Evolutionary conservation across 2,888 invertebrate species (phyloP), one percentile per base, ranked within the genome.

Genomic region (Gymnosoma rotundatum): DNA sequence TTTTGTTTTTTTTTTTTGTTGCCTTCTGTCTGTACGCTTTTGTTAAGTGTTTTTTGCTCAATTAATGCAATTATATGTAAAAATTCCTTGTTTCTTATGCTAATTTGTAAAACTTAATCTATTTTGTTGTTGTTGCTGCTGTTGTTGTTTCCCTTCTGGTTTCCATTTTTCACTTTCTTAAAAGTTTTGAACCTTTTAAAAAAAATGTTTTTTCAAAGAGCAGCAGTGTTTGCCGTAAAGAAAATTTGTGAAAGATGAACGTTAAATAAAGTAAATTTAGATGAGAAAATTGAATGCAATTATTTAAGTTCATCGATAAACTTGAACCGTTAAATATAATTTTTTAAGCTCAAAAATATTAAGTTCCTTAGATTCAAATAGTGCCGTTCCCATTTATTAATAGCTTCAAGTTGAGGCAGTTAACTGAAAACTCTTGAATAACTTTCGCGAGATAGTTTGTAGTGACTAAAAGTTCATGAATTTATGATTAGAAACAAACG

Each of bases 61-160:
- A 85, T 85, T 85, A 85, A 85, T 85, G 82, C 82, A 85, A 85
- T 85, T 85, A 85, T 74, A 12, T 42, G 70, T 60, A 70, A 81
- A 79, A 70, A 76, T 76, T 80, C 73, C 67, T 72, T 78, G 75
- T 80, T 84, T 81, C 84, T 84, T 84, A 84, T 84, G 84, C 84
- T 84, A 84, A 84, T 84, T 84, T 84, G 81, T 78, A 74, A 84
- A 84, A 84, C 78, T 84, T 84, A 84, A 81, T 84, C 81, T 84
- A 78, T 78, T 81, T 74, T 73, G 54, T 75, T 54, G 5, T 20
- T 54, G 32, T 54, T 54, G n/a, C n/a, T n/a, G n/a, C 38, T 52
- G 0, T 50, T 38, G 12, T 58, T 58, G 58, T 25, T 56, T 66
- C 48, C 48, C 48, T 69, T 70, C 52, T 10, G 45, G 36, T 52